Evolutionary conservation across 2,113 vertebrate genomes (phyloP).

Genomic region (Aegithalos caudatus): DNA sequence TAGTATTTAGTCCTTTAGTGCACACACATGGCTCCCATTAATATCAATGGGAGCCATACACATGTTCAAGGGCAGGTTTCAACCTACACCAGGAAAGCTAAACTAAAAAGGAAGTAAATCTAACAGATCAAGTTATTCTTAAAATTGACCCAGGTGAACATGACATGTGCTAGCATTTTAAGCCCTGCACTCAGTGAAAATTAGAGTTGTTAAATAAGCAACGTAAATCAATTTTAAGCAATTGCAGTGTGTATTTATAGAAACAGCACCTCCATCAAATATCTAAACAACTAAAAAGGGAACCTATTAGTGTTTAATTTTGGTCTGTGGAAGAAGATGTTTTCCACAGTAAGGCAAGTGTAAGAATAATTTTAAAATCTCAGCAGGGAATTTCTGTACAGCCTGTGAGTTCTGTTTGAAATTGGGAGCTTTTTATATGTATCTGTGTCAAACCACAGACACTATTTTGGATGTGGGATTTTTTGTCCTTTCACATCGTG

Average conservation of each 20-base stretch:
- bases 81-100: background rate
- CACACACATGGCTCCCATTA: constrained; percentile 29
- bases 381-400: constrained; percentile 33
- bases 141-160: background rate
- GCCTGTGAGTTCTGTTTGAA: constrained; percentile 10
- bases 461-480: constrained; percentile 21
- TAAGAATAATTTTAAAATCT: constrained; percentile 41
- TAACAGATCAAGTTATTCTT: background rate
- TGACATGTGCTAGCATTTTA: constrained; percentile 34
- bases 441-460: constrained; percentile 37
- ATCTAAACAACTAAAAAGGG: constrained; percentile 39
- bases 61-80: constrained; percentile 1
- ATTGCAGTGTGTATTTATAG: constrained; percentile 40
- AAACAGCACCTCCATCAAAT: constrained; percentile 27
- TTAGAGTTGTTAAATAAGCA: constrained; percentile 51
- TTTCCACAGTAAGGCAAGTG: constrained; percentile 26
- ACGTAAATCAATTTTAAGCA: constrained; percentile 44
- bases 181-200: constrained; percentile 22
- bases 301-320: constrained; percentile 47
- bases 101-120: constrained; percentile 15
- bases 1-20: background rate
- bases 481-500: constrained; percentile 24
- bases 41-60: constrained; percentile 17
- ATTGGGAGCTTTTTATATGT: constrained; percentile 26
- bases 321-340: constrained; percentile 10